phyloP scores from a whole-genome alignment of 2,113 vertebrate species.

The Geococcyx californianus region DNA sequence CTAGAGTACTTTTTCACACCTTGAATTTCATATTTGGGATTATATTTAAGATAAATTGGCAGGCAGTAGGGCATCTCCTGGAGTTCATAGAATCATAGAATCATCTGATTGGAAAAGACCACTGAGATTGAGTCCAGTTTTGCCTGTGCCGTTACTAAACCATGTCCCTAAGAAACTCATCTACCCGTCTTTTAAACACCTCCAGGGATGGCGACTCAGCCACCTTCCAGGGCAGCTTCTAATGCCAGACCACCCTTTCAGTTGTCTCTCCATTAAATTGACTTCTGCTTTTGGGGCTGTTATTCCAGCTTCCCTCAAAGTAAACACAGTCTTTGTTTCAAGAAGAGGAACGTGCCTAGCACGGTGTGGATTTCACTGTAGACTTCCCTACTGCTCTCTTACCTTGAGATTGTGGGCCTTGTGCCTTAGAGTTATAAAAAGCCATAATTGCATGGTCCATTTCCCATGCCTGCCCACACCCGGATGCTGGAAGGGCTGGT shows the following conservation, averaged over 20 bases:
- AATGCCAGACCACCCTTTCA: no score
- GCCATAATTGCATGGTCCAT: accelerated
- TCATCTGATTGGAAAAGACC: no score
- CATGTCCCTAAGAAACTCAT: no score
- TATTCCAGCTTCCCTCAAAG: neutral
- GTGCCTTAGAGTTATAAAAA: neutral
- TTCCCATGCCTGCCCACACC: neutral
- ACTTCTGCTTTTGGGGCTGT: neutral
- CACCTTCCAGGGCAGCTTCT: no score
- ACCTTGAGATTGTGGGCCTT: neutral
- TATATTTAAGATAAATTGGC: neutral
- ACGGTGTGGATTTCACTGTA: neutral
- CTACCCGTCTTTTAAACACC: no score
- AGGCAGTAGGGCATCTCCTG: neutral
- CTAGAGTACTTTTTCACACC: neutral
- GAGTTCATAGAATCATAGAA: no score
- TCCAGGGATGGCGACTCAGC: no score
- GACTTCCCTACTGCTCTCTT: no score
- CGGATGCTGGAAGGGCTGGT: neutral
- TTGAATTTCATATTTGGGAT: neutral
- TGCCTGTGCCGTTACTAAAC: no score
- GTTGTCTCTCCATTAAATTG: neutral
- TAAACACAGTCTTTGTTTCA: neutral
- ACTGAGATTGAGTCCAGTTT: no score
- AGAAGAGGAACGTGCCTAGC: neutral